Conservation (phyloP, 2,113 vertebrate species). For the Delphinapterus leucas region DNA sequence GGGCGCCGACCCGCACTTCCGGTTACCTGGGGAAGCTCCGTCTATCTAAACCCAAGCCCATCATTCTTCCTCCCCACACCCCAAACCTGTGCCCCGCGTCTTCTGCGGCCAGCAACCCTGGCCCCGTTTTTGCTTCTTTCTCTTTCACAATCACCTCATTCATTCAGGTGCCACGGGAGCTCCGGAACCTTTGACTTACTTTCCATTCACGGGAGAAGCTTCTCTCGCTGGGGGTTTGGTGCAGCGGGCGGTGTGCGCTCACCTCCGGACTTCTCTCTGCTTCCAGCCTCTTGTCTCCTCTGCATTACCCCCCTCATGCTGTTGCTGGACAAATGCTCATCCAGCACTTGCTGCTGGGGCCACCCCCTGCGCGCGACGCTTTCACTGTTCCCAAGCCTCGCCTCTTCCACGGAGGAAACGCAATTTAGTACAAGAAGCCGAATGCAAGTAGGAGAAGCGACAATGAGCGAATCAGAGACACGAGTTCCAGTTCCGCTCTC, state of each 20-base stretch:
- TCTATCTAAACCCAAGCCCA: not conserved
- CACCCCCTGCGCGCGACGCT: not conserved
- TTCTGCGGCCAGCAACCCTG: not conserved
- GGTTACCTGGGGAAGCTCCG: not conserved
- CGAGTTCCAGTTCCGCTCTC: not conserved
- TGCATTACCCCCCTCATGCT: rapidly evolving
- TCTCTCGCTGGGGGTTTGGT: not conserved
- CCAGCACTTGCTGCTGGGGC: not conserved
- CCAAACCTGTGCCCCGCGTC: not conserved
- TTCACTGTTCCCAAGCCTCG: not conserved
- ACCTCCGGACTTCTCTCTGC: not conserved
- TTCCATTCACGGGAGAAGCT: not conserved
- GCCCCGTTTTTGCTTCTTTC: not conserved
- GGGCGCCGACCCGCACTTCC: not conserved
- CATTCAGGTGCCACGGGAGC: not conserved
- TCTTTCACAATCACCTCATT: not conserved
- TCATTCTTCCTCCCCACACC: not conserved
- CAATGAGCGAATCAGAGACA: not conserved
- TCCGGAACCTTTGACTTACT: not conserved
- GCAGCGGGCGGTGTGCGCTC: not conserved
- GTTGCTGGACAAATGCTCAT: not conserved
- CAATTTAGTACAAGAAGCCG: not conserved
- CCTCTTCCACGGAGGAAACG: not conserved
- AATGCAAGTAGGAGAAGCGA: not conserved
- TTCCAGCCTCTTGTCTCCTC: not conserved